phyloP scores from a whole-genome alignment of 1,140 invertebrate species.

The Musca domestica region DNA sequence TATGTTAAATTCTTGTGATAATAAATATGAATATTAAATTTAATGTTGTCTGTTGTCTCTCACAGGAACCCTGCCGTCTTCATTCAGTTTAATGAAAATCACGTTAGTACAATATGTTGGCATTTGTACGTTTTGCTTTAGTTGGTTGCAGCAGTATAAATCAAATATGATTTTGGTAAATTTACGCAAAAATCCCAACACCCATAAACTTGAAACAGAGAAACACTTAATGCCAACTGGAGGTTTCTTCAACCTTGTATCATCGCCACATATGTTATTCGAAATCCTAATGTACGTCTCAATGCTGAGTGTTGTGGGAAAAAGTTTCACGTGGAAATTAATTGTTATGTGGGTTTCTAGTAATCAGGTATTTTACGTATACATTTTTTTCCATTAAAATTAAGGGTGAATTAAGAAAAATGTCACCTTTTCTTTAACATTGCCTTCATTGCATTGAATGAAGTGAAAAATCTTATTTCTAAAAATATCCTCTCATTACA shows the following conservation, averaged over 20 bases:
- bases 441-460: no score
- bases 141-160: conserved; percentile 68
- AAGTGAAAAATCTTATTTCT: no score
- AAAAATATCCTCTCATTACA: no score
- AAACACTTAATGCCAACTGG: conserved; percentile 76
- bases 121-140: conserved; percentile 60
- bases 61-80: conserved; percentile 29
- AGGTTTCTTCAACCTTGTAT: conserved; percentile 75
- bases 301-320: conserved; percentile 64
- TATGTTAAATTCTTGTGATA: conserved; percentile 17
- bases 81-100: conserved; percentile 31
- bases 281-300: conserved; percentile 79
- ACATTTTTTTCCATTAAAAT: not conserved
- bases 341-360: conserved; percentile 71
- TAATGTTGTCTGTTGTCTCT: conserved; percentile 16
- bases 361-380: conserved; percentile 65
- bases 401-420: no score
- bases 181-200: conserved; percentile 66
- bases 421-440: not conserved
- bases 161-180: conserved; percentile 70
- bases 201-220: conserved; percentile 63
- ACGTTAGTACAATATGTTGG: conserved; percentile 34
- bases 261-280: conserved; percentile 77
- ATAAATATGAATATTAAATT: no score
- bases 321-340: conserved; percentile 63